phyloP scores from a whole-genome alignment of 2,888 invertebrate species.

The Dicyrtoma fusca region DNA sequence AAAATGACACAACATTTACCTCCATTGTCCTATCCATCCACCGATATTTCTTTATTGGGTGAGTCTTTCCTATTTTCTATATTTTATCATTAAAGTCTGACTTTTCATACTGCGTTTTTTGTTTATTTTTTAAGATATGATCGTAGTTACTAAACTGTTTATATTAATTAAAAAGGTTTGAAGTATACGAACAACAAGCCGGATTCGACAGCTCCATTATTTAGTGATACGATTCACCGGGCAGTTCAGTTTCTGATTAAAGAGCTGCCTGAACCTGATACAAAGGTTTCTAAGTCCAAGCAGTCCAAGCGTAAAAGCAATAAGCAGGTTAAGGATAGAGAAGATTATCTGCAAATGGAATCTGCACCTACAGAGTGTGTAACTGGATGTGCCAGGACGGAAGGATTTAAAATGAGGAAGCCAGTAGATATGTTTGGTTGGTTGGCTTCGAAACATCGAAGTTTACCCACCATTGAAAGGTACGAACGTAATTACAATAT shows the following conservation, averaged over 20 bases:
- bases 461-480: slow-evolving; percentile 26
- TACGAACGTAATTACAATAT: neutral
- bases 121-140: no score
- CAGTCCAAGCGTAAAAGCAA: neutral
- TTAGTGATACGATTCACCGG: slow-evolving; percentile 79
- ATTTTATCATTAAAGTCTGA: neutral
- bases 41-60: slow-evolving; percentile 58
- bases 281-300: neutral
- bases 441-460: slow-evolving; percentile 67
- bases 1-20: slow-evolving; percentile 78
- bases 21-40: slow-evolving; percentile 65
- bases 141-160: no score
- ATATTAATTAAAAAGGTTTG: no score
- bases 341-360: neutral
- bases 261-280: slow-evolving; percentile 66
- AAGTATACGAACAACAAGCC: neutral
- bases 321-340: neutral
- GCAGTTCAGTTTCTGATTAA: slow-evolving; percentile 86
- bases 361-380: slow-evolving; percentile 56
- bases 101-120: no score
- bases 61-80: neutral
- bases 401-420: slow-evolving; percentile 69
- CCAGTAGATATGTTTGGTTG: slow-evolving; percentile 88
- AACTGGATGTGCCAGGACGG: slow-evolving; percentile 79
- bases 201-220: neutral